These are phyloP conservation scores for Cynopterus sphinx DNA, from an alignment of 2,797 vertebrate genomes.

Conservation along the genomic window DNA sequence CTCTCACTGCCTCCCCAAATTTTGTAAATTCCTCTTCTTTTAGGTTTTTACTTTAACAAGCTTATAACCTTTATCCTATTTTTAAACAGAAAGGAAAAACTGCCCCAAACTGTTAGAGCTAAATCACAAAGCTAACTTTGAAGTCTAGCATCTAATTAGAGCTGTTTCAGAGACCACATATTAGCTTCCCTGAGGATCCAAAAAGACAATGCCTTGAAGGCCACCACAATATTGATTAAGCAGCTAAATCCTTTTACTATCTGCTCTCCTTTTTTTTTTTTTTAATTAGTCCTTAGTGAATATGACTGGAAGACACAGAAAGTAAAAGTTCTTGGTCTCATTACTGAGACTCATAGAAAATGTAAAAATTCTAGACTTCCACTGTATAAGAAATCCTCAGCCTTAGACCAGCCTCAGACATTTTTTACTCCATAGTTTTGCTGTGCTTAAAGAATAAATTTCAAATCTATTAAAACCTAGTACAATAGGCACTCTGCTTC, in stretches of 20 bases:
- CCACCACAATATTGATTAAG: background rate
- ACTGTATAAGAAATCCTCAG: background rate
- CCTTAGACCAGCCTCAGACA: background rate
- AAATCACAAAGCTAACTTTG: slow-evolving; percentile 45
- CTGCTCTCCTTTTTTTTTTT: background rate
- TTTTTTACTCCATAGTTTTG: background rate
- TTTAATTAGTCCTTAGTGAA: slow-evolving; percentile 8
- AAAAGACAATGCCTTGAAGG: background rate
- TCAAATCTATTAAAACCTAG: background rate
- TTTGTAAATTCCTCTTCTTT: background rate
- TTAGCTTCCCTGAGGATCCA: background rate
- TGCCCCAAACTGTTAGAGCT: slow-evolving; percentile 17
- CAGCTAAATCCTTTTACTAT: background rate
- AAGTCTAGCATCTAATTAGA: slow-evolving; percentile 26
- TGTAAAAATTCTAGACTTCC: background rate
- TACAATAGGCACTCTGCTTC: background rate
- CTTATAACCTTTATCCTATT: background rate
- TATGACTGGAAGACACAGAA: background rate
- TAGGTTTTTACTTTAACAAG: slow-evolving; percentile 30
- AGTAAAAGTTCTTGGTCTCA: background rate
- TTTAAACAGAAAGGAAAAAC: background rate
- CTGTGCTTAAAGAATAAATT: background rate
- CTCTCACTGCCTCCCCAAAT: background rate
- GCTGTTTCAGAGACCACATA: background rate
- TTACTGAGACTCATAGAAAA: background rate